phyloP scores from a whole-genome alignment of 2,113 vertebrate genomes.

The human region DNA sequence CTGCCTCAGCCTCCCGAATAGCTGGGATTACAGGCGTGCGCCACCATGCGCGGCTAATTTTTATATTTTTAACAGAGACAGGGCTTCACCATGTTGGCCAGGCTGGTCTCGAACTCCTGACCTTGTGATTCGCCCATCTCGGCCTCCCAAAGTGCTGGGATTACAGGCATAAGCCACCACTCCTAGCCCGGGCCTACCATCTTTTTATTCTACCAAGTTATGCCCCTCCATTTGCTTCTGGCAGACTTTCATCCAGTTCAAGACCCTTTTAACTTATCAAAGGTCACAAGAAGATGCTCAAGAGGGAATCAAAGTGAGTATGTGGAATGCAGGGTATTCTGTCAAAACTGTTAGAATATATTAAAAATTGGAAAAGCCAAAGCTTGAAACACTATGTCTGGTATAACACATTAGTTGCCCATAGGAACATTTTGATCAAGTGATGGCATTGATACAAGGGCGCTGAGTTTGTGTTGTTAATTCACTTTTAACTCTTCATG shows the following conservation, averaged over 20 bases:
- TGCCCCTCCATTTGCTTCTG: background rate
- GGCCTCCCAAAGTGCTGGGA: no score
- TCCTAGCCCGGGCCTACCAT: background rate
- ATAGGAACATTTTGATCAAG: background rate
- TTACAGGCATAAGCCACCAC: no score
- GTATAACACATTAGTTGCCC: background rate
- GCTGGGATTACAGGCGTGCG: no score
- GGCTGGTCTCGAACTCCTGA: no score
- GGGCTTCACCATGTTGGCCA: no score
- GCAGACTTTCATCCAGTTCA: conserved; percentile 6
- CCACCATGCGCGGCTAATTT: no score
- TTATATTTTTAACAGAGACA: no score
- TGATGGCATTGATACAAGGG: no score
- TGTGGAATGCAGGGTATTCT: background rate
- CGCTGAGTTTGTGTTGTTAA: background rate
- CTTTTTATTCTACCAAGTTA: background rate
- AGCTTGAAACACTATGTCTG: background rate
- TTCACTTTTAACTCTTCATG: background rate
- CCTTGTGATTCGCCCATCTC: no score
- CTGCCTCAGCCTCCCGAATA: no score
- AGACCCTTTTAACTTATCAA: background rate
- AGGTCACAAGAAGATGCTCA: background rate
- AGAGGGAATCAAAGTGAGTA: background rate
- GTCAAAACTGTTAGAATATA: background rate
- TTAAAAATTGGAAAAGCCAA: conserved; percentile 16